These are phyloP conservation scores for Folsomia manolachei DNA, from an alignment of 2,888 invertebrate genomes.

Conservation along the genomic window DNA sequence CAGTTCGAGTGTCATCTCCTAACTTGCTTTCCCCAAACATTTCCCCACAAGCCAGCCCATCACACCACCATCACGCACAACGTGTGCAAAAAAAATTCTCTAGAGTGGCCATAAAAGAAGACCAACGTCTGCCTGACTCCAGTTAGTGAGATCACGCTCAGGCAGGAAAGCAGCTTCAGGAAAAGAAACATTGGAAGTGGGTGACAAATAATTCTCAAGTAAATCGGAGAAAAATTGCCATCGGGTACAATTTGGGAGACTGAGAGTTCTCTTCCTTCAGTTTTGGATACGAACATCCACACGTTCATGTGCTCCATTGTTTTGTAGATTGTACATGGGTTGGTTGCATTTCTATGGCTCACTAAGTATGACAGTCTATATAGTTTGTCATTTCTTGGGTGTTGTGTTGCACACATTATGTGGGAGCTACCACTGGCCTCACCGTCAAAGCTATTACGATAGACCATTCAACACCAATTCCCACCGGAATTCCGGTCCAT, in stretches of 20 bases:
- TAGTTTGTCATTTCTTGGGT: neutral
- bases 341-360: neutral
- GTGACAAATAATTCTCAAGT: conserved; percentile 8
- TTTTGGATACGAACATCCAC: too few relatives aligned
- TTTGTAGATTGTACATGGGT: too few relatives aligned
- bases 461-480: too few relatives aligned
- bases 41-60: too few relatives aligned
- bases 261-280: too few relatives aligned
- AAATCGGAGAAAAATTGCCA: conserved; percentile 15
- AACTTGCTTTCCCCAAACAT: neutral
- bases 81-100: too few relatives aligned
- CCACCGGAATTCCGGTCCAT: too few relatives aligned
- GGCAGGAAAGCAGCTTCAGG: neutral
- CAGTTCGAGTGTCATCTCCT: conserved; percentile 1
- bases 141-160: neutral
- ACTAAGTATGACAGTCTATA: neutral
- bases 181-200: conserved; percentile 8
- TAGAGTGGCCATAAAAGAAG: too few relatives aligned
- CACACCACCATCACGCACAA: too few relatives aligned
- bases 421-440: neutral
- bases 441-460: too few relatives aligned
- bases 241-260: neutral
- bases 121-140: too few relatives aligned
- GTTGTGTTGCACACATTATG: too few relatives aligned
- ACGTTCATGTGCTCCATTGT: neutral